Evolutionary conservation across 2,797 vertebrate species (phyloP), one percentile per base, ranked within the genome.

Genomic region (Vipera latastei): DNA sequence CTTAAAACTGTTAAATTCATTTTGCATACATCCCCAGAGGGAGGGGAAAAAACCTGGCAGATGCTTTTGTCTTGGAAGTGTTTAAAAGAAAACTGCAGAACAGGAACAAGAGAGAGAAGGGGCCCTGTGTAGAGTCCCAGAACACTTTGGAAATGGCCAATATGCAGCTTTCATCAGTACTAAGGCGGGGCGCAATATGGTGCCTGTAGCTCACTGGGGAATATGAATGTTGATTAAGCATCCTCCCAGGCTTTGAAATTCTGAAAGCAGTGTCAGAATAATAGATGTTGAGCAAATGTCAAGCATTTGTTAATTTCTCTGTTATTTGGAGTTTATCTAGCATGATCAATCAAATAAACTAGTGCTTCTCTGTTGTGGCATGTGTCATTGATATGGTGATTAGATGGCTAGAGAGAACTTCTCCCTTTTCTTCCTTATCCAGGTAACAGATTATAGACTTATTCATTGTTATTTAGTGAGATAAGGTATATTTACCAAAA

Each of bases 281-380:
- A 99, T 99, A 98, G 99, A 99, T 99, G 99, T 99, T 99, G 98
- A 99, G 99, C 99, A 99, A 99, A 99, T 99, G 99, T 99, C 99
- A 99, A 99, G 99, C 99, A 99, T 99, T 99, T 99, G 99, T 99
- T 99, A 99, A 99, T 99, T 99, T 99, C 98, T 99, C 98, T 99
- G 98, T 99, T 99, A 99, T 99, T 99, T 98, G 98, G 98, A 99
- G 98, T 99, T 99, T 99, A 99, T 99, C 99, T 99, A 99, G 98
- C 98, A 98, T 98, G 98, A 98, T 98, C 98, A 98, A 98, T 98
- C 98, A 98, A 98, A 98, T 98, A 98, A 98, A 98, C 98, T 97
- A 98, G 98, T 97, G 97, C 97, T 98, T 97, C 97, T 98, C 98
- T 99, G 98, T 98, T 98, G 98, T 99, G 99, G 98, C 98, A 98